A percentile compares a stretch with the other conserved stretches of the same genome.
Conservation (phyloP, 2,797 vertebrate genomes). For the Fundulus diaphanus region DNA sequence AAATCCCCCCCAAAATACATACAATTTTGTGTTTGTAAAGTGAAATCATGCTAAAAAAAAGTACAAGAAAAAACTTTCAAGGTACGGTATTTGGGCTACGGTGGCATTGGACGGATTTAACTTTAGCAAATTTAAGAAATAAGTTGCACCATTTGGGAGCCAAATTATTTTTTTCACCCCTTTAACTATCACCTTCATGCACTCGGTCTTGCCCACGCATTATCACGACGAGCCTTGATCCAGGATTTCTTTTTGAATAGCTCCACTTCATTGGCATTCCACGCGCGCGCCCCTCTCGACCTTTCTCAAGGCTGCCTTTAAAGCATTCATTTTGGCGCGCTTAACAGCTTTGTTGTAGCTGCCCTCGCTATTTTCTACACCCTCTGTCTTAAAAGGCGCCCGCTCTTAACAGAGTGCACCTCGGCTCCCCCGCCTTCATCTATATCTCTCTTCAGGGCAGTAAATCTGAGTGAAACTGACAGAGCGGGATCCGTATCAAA, state of each 20-base stretch:
- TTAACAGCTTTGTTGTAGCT: slow-evolving; percentile 51
- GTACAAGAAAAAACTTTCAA: neutral
- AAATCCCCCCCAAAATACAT: too few species aligned
- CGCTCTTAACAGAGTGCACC: slow-evolving; percentile 54
- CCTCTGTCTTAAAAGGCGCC: slow-evolving; percentile 50
- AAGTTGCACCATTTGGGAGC: slow-evolving; percentile 8
- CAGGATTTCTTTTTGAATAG: slow-evolving; percentile 60
- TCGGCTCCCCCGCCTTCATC: slow-evolving; percentile 1
- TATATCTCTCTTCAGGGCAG: slow-evolving; percentile 35
- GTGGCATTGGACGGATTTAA: neutral
- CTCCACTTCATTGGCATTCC: slow-evolving; percentile 61
- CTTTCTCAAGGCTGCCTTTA: slow-evolving; percentile 63
- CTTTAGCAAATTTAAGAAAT: neutral
- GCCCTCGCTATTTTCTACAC: slow-evolving; percentile 33
- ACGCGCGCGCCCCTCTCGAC: slow-evolving; percentile 47
- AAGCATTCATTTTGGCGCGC: slow-evolving; percentile 48
- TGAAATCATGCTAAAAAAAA: neutral
- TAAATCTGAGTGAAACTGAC: slow-evolving; percentile 55
- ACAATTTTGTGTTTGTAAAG: neutral
- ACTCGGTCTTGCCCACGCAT: slow-evolving; percentile 30
- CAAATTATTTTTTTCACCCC: slow-evolving; percentile 11
- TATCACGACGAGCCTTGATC: slow-evolving; percentile 53
- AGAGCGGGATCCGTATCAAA: slow-evolving; percentile 38
- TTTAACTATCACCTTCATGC: slow-evolving; percentile 39
- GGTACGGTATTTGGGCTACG: neutral